Percentiles rank a stretch among this genome's conserved stretches.
Evolutionary conservation across 2,113 vertebrate genomes (phyloP).

Genomic region (Corapipo altera): DNA sequence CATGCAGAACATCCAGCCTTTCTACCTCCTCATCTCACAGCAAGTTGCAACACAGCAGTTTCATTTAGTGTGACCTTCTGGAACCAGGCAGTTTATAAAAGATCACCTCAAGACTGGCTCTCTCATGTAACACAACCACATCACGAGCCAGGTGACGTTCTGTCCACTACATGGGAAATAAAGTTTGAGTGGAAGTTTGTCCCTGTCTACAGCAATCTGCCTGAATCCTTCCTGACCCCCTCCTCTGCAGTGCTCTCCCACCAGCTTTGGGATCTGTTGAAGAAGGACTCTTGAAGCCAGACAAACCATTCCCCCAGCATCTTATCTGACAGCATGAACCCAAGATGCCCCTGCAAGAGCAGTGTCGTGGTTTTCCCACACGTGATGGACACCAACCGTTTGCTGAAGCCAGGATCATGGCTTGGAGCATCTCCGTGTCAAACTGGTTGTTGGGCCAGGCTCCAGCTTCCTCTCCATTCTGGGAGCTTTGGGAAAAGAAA

Average conservation of each 20-base stretch:
- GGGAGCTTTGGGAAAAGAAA: conserved; percentile 71
- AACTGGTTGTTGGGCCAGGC: conserved; percentile 97
- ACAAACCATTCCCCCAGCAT: neutral
- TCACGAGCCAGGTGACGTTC: accelerated
- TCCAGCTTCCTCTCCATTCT: conserved; percentile 90
- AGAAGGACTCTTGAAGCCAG: neutral
- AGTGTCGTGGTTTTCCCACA: neutral
- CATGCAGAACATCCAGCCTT: neutral
- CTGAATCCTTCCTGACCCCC: neutral
- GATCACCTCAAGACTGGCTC: neutral
- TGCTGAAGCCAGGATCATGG: conserved; percentile 93
- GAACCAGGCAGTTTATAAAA: neutral
- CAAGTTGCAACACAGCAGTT: neutral
- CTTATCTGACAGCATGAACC: neutral
- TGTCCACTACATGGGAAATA: too few species aligned
- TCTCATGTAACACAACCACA: neutral
- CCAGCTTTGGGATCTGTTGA: neutral
- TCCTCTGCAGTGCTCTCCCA: neutral
- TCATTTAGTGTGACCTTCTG: neutral
- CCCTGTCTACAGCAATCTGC: neutral
- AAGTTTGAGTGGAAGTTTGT: neutral
- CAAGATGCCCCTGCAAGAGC: accelerated
- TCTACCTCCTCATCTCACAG: accelerated
- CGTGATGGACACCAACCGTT: conserved; percentile 79
- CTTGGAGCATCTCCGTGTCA: conserved; percentile 96